Evolutionary conservation across 2,888 invertebrate genomes (phyloP), one percentile per base, ranked within the genome.

Genomic region (Galerucella nymphaeae): DNA sequence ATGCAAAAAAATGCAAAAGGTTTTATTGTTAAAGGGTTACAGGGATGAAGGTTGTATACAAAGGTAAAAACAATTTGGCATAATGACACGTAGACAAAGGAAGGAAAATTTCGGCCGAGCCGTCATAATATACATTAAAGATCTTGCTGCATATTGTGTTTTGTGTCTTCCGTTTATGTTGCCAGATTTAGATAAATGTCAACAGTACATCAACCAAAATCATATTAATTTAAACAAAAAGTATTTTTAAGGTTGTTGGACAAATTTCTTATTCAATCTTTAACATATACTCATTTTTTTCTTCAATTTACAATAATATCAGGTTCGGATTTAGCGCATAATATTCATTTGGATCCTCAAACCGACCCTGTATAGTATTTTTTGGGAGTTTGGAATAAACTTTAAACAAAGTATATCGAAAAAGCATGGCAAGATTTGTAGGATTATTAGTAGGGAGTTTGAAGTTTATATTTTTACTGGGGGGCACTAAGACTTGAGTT

Each of bases 11-110:
- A 86, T 86, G 86, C 86, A 86, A 82, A 80, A 81, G 79, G 76
- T 72, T 38, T 62, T 42, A 41, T 59, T 63, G 73, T 74, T 78
- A 79, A 80, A 79, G 79, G 80, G 80, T 81, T 74, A 76, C 77
- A 76, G 80, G 84, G 83, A 84, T 80, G 30, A 68, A 83, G 86
- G 85, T 84, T 81, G 80, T 80, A n/a, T n/a, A 86, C 86, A 86
- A 81, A 86, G 86, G 86, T 86, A 76, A 81, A 71, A 81, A 85
- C 70, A 71, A 75, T 70, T 73, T 73, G 84, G 83, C 80, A 81
- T 91, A 38, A 92, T 93, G 92, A 91, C 93, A 93, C 93, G 93
- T 91, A 93, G 92, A 93, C 93, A 93, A 91, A 90, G 90, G 91
- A 92, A 91, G 90, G 85, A 82, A 77, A 69, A 81, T 85, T 82